Percentiles rank a stretch among this genome's conserved stretches.
phyloP scores from a whole-genome alignment of 1,140 invertebrate genomes.

The Acyrthosiphon pisum region DNA sequence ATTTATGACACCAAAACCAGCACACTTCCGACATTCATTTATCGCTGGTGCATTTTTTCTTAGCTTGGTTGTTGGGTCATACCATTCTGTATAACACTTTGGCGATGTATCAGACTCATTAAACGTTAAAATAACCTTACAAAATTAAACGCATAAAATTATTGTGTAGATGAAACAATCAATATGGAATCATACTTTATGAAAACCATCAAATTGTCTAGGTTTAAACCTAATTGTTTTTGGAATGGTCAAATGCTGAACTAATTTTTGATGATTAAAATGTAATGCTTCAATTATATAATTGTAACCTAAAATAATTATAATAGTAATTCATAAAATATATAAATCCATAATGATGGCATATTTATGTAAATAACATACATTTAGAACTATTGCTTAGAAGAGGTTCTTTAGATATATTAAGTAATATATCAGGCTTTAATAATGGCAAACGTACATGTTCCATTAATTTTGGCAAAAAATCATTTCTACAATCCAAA shows the following conservation, averaged over 20 bases:
- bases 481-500: slow-evolving; percentile 70
- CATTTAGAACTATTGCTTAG: slow-evolving; percentile 83
- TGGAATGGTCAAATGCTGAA: slow-evolving; percentile 77
- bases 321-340: background rate
- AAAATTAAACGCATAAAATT: slow-evolving; percentile 32
- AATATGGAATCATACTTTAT: background rate
- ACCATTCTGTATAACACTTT: slow-evolving; percentile 87
- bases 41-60: slow-evolving; percentile 81
- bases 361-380: slow-evolving; percentile 62
- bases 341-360: background rate
- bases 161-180: background rate
- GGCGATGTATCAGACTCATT: slow-evolving; percentile 96
- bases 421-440: slow-evolving; percentile 69
- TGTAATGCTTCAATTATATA: slow-evolving; percentile 93
- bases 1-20: slow-evolving; percentile 81
- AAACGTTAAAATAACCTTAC: slow-evolving; percentile 83
- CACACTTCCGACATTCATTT: slow-evolving; percentile 84
- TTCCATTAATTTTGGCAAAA: slow-evolving; percentile 85
- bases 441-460: slow-evolving; percentile 86
- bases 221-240: slow-evolving; percentile 80
- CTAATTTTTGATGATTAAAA: slow-evolving; percentile 88
- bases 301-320: slow-evolving; percentile 74
- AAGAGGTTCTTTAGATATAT: slow-evolving; percentile 92
- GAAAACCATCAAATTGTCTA: slow-evolving; percentile 77
- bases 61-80: slow-evolving; percentile 82